Conservation (phyloP, 2,113 vertebrate species). For the Lycaon pictus region DNA sequence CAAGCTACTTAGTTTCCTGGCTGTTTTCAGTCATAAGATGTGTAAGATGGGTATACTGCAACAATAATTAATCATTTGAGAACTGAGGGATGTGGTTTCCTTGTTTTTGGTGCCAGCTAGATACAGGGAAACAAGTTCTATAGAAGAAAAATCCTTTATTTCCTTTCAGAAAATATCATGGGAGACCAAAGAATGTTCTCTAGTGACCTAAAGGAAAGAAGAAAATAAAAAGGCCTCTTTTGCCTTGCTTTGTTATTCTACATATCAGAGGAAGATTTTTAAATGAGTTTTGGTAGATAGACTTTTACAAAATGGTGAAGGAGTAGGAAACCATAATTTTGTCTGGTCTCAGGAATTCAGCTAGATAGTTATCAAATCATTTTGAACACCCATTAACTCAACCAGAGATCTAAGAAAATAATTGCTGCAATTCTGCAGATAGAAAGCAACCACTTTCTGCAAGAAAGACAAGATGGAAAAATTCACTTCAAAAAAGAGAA, state of each 20-base stretch:
- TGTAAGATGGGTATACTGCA: neutral
- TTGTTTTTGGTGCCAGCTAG: slow-evolving; percentile 18
- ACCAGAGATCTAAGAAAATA: too few relatives aligned
- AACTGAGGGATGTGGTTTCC: neutral
- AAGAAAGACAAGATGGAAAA: too few relatives aligned
- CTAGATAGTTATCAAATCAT: too few relatives aligned
- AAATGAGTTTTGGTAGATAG: slow-evolving; percentile 21
- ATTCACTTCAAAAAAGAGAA: too few relatives aligned
- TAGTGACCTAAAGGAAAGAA: neutral
- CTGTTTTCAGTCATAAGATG: neutral
- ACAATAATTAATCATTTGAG: neutral
- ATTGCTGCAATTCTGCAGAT: too few relatives aligned
- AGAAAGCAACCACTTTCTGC: too few relatives aligned
- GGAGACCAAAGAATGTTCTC: neutral
- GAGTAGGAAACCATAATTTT: too few relatives aligned
- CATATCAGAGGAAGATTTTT: neutral
- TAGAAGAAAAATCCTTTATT: neutral
- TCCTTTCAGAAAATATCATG: neutral
- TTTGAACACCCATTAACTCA: too few relatives aligned
- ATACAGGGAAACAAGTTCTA: neutral
- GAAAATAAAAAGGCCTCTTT: neutral
- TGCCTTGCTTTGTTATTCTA: neutral
- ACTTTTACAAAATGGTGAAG: too few relatives aligned
- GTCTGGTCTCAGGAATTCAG: too few relatives aligned
- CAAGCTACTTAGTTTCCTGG: neutral